Conservation (phyloP, 2,888 invertebrate species). For the Onchidella celtica region DNA sequence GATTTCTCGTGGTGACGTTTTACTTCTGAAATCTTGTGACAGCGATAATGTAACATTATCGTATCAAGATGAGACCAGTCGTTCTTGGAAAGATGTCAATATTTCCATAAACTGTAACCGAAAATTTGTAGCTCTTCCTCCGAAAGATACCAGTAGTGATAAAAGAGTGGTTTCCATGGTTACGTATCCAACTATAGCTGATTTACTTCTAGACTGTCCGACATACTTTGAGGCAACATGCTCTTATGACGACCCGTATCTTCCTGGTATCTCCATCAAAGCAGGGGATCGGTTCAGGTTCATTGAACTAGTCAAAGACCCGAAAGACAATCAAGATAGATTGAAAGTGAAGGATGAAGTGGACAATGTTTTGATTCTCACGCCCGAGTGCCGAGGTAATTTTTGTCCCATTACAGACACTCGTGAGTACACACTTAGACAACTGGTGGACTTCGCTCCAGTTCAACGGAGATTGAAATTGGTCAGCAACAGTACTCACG, state of each 20-base stretch:
- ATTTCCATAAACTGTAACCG: slow-evolving; percentile 62
- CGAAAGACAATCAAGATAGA: slow-evolving; percentile 57
- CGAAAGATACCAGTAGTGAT: slow-evolving; percentile 46
- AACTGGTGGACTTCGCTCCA: slow-evolving; percentile 64
- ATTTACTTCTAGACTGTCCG: slow-evolving; percentile 68
- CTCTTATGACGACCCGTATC: slow-evolving; percentile 68
- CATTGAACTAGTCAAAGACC: slow-evolving; percentile 57
- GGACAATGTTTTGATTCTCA: slow-evolving; percentile 62
- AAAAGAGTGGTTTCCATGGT: slow-evolving; percentile 37
- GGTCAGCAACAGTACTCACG: slow-evolving; percentile 46
- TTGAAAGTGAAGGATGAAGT: slow-evolving; percentile 64
- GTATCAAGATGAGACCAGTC: slow-evolving; percentile 61
- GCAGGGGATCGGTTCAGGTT: slow-evolving; percentile 67
- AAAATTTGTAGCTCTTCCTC: slow-evolving; percentile 65
- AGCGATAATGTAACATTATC: slow-evolving; percentile 62
- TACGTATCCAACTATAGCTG: slow-evolving; percentile 62
- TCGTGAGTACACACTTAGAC: slow-evolving; percentile 61
- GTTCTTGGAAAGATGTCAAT: slow-evolving; percentile 58
- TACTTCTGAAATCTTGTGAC: slow-evolving; percentile 63
- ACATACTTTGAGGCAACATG: slow-evolving; percentile 68
- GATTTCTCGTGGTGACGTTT: slow-evolving; percentile 62
- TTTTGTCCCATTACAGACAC: slow-evolving; percentile 65
- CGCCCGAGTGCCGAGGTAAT: slow-evolving; percentile 63
- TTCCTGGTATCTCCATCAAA: slow-evolving; percentile 67
- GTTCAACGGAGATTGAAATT: slow-evolving; percentile 64